A percentile compares a stretch with the other conserved stretches of the same genome.
phyloP scores from a whole-genome alignment of 2,113 vertebrate genomes.

The Tylochromis polylepis region DNA sequence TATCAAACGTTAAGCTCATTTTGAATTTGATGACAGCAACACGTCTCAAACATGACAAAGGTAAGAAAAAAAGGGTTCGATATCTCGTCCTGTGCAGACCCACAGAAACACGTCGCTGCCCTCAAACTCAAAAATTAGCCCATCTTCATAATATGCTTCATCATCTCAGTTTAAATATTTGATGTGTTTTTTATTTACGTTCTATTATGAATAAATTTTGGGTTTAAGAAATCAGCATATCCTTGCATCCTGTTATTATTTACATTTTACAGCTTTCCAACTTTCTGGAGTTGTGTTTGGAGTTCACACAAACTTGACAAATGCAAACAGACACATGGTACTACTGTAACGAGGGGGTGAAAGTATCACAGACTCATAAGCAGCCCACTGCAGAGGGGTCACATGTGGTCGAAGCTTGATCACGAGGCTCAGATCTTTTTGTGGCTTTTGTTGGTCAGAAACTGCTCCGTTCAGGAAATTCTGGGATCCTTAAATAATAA shows the following conservation, averaged over 20 bases:
- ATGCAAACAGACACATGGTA: neutral
- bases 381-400: neutral
- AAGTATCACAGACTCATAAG: too few species aligned
- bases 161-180: neutral
- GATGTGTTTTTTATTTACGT: neutral
- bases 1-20: rapidly evolving
- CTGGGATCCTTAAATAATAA: neutral
- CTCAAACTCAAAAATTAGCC: neutral
- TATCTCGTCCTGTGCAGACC: neutral
- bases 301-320: neutral
- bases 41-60: neutral
- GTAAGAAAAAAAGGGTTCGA: too few species aligned
- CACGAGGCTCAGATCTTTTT: neutral
- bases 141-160: neutral
- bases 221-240: rapidly evolving
- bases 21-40: neutral
- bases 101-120: neutral
- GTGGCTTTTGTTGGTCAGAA: neutral
- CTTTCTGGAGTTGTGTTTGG: neutral
- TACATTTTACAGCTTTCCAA: neutral
- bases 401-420: neutral
- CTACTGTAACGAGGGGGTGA: neutral
- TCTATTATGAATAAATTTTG: neutral
- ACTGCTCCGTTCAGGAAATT: neutral
- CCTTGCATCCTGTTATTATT: neutral